Evolutionary conservation across 2,888 invertebrate genomes (phyloP), one percentile per base, ranked within the genome.

Genomic region (Beris chalybata): DNA sequence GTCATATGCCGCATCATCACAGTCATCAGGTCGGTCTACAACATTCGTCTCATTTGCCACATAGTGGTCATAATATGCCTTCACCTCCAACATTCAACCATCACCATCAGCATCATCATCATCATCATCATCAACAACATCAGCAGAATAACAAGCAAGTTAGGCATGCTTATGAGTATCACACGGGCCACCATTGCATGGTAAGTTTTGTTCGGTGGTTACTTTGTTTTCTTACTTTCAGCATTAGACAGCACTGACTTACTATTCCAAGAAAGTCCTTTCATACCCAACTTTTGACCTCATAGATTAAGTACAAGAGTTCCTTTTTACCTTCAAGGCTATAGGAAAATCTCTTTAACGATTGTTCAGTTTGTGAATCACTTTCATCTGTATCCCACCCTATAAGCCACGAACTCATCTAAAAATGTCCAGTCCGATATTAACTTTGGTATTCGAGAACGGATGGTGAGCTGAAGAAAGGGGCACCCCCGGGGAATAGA

Each of bases 1-100:
- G 79, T 72, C 85, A 85, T 77, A 82, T 84, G 71, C 78, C 82
- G 58, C 83, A 83, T 65, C 83, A 83, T 73, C 83, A 83, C 74
- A 78, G 81, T 66, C 81, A 82, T 73, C 82, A 83, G 73, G 79
- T 82, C 67, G 79, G 80, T 69, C 71, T 79, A 61, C 79, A 78
- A 70, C 80, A 80, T 73, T 71, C 77, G 70, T 79, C 80, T 55
- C 81, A 81, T 74, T 74, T 81, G 73, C 81, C 81, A 54, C 80
- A 80, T 71, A 79, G 79, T 72, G 81, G 81, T 11, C 81, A 82
- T 71, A 81, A 81, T 71, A 79, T 79, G 79, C 79, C 81, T 43
- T 78, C 80, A 70, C 76, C 78, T 47, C 79, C 80, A 47, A 77
- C 75, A 47, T 70, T 71, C 43, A 70, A 71, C 44, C 55, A 67